phyloP scores from a whole-genome alignment of 2,797 vertebrate species.

The Anableps anableps region DNA sequence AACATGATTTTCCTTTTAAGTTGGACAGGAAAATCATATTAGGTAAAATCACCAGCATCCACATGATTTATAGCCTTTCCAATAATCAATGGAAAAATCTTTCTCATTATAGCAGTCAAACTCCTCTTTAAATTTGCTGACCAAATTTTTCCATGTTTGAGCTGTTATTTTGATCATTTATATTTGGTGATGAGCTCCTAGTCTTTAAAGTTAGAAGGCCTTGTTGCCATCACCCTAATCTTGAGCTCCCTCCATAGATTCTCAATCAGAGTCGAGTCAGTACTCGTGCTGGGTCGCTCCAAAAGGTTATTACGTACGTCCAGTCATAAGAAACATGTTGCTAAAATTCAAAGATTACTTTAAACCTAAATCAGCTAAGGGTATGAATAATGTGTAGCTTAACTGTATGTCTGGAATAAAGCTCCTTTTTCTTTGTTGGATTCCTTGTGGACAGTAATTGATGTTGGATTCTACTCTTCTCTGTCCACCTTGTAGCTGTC shows the following conservation, averaged over 20 bases:
- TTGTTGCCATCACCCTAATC: neutral
- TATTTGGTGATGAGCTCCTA: neutral
- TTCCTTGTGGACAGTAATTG: conserved; percentile 12
- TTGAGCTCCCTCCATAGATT: neutral
- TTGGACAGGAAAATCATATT: conserved; percentile 10
- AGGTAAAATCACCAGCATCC: conserved; percentile 31
- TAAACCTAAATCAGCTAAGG: neutral
- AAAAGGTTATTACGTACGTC: neutral
- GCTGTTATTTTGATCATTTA: neutral
- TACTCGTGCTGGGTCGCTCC: neutral
- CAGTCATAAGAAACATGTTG: neutral
- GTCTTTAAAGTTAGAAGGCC: neutral
- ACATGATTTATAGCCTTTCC: neutral
- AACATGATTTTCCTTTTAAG: neutral
- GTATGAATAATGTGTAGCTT: neutral
- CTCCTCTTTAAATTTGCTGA: neutral
- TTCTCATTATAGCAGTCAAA: neutral
- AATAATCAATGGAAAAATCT: too few species aligned
- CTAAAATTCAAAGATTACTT: neutral
- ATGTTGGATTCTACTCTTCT: conserved; percentile 1
- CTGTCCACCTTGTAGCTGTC: conserved; percentile 13
- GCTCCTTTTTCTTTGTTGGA: conserved; percentile 12
- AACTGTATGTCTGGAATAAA: neutral
- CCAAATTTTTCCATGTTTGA: neutral
- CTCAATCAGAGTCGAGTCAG: neutral